Evolutionary conservation across 2,113 vertebrate species (phyloP).

Genomic region (Cinclus mexicanus): DNA sequence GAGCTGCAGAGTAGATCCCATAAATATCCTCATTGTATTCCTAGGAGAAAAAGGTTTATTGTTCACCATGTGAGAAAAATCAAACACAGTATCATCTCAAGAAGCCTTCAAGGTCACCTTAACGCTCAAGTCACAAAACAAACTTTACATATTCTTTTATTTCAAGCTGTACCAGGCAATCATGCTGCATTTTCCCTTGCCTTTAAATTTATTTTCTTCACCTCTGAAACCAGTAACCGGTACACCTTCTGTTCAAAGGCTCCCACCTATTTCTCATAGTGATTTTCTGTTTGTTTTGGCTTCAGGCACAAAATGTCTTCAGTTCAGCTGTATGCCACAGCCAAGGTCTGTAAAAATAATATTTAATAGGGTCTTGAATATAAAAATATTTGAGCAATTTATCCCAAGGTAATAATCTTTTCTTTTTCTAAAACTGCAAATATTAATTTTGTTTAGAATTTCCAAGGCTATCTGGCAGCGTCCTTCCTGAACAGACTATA

Average conservation of each 20-base stretch:
- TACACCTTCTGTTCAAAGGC: background rate
- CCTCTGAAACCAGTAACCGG: background rate
- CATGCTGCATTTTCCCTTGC: background rate
- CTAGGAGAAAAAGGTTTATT: background rate
- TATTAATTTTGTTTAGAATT: background rate
- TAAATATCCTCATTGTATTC: background rate
- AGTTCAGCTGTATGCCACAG: background rate
- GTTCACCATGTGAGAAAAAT: background rate
- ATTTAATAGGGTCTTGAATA: background rate
- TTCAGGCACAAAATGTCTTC: constrained; percentile 3
- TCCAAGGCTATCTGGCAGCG: background rate
- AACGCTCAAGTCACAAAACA: background rate
- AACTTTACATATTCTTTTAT: background rate
- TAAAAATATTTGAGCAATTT: background rate
- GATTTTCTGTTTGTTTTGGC: constrained; percentile 38
- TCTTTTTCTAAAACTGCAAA: background rate
- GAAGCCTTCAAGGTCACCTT: background rate
- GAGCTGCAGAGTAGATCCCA: background rate
- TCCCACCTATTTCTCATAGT: background rate
- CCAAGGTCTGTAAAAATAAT: background rate
- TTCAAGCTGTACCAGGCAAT: background rate
- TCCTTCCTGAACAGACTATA: background rate
- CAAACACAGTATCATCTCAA: background rate
- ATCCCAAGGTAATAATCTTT: background rate
- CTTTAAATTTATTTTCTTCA: background rate